Conservation (phyloP, 37 sponge, comb jelly and placozoan species). For the Mnemiopsis leidyi region DNA sequence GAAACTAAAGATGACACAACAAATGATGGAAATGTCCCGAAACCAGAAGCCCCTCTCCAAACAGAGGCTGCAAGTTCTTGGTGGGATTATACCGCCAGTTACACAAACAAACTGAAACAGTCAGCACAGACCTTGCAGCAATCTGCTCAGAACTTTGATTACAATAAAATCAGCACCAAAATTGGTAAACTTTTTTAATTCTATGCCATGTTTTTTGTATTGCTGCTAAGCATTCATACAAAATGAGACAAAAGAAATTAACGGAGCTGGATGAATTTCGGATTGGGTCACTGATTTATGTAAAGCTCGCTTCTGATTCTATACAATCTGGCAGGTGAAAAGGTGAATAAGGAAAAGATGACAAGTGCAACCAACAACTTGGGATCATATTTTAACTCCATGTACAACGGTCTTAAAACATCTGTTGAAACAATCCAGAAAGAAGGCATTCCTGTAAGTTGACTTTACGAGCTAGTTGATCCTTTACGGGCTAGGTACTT, state of each 20-base stretch:
- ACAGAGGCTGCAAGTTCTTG: not conserved
- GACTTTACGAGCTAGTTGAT: too few species aligned
- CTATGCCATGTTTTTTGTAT: too few species aligned
- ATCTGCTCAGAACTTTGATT: not conserved
- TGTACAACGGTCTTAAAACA: constrained; percentile 40
- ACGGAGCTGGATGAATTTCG: too few species aligned
- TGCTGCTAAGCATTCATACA: too few species aligned
- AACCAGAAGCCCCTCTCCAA: not conserved
- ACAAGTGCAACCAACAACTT: constrained; percentile 43
- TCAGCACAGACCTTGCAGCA: constrained; percentile 2
- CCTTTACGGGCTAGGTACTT: too few species aligned
- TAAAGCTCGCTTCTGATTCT: too few species aligned
- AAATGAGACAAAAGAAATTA: too few species aligned
- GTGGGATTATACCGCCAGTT: constrained; percentile 42
- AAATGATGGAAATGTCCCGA: not conserved
- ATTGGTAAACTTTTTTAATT: too few species aligned
- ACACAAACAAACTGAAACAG: constrained; percentile 27
- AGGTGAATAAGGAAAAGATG: constrained; percentile 34
- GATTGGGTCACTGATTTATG: too few species aligned
- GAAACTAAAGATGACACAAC: not conserved
- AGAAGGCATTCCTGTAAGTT: constrained; percentile 49
- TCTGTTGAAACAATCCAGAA: constrained; percentile 51
- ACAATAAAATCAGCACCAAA: not conserved
- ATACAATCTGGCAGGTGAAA: too few species aligned
- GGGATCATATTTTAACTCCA: constrained; percentile 53